Base-by-base conservation (phyloP, 2,797 vertebrate species). In the Tiaroga cobitis region DNA sequence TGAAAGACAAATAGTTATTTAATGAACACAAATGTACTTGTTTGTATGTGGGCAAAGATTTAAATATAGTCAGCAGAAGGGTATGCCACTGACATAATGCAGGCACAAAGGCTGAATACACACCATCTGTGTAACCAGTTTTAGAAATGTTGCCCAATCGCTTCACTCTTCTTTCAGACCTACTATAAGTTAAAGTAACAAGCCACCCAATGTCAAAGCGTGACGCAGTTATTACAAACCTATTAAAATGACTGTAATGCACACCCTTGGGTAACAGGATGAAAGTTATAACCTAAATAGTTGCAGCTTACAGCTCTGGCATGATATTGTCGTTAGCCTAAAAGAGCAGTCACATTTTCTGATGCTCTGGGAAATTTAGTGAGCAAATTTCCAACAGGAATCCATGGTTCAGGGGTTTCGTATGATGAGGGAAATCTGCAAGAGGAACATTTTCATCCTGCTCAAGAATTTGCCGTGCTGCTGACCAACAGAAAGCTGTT, bases 1-100 rank as follows among this genome's bases (percentile, higher is more conserved):
- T 0, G 3, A 69, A 78, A 56, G 46, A 56, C 26, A 70, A 78
- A 84, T 41, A 56, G 13, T n/a, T 56, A 29, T 77, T 77, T 69
- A 16, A 39, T 41, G 1, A 77, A 68, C 1, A 67, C 74, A 84
- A 77, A 84, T 39, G n/a, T 0, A 19, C n/a, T 18, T 77, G 32
- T 76, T 83, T 75, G 72, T 56, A 37, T 26, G 21, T 1, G 24
- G 16, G 43, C 61, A 46, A 13, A 34, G 29, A 63, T 65, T 83
- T 32, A 65, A 63, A 75, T 65, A 51, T 29, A 43, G 54, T 10
- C 56, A 49, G 39, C 34, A 70, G 16, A 24, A 24, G 16, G 21
- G 39, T 34, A 15, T 18, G 26, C 8, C 19, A 13, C 32, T 59
- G 34, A 59, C 21, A 51, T 15, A n/a, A 70, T 39, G 39, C 3